Evolutionary conservation across 1,140 invertebrate species (phyloP), one percentile per base, ranked within the genome.

Genomic region (Vanessa tameamea): DNA sequence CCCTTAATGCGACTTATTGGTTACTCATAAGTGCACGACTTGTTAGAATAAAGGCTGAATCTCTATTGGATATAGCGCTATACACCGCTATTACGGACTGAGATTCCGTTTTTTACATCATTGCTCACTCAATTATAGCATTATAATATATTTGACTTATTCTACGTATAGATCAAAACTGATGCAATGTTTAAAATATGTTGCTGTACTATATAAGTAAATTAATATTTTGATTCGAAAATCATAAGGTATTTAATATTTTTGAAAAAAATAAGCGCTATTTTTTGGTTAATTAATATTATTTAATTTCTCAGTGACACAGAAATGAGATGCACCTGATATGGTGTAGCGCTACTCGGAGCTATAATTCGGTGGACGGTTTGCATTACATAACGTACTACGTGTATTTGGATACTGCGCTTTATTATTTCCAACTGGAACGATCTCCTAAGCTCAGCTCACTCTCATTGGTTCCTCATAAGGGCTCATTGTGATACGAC

Each of bases 1-100:
- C 90, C 82, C 86, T 92, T 92, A 89, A 90, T 88, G 81, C 83
- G 84, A 90, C 86, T 90, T 89, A 91, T 90, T 90, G 87, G 87
- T 88, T 87, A 88, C 88, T 90, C 87, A 89, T 90, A 88, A 89
- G 83, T 84, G 84, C 81, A 84, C 72, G 77, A 77, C 81, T 78
- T 61, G 57, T 37, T 61, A 61, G 57, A 61, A 61, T 26, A 15
- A 37, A 12, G 23, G 20, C 13, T 15, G 16, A 26, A n/a, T 23
- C 13, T 9, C 15, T 16, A 23, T 11, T 57, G 20, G 53, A 57
- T 8, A 26, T 61, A 15, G 57, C 13, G 57, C 57, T 37, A 37
- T 61, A 61, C 23, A 59, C 23, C 55, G 55, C 9, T 59, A 26
- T 55, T 20, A 55, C 6, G 20, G 23, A 15, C 9, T 55, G 13